Conservation (phyloP, 2,888 invertebrate species). For the Laspeyria flexula region DNA sequence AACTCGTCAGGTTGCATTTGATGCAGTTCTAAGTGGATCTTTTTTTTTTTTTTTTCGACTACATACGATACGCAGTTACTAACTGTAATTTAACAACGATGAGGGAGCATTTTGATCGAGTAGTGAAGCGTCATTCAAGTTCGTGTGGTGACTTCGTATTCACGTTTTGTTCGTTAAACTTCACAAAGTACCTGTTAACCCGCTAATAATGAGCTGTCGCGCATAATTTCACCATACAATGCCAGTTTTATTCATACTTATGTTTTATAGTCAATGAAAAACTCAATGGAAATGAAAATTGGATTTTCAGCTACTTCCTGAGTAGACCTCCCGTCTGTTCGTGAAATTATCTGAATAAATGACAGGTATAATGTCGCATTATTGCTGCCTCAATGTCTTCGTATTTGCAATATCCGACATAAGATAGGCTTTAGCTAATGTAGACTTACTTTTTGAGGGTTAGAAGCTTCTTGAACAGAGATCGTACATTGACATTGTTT, state of each 20-base stretch:
- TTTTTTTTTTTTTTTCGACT: no score
- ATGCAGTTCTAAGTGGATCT: no score
- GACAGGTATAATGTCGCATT: slow-evolving; percentile 31
- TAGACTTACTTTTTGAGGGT: slow-evolving; percentile 4
- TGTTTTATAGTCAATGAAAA: background rate
- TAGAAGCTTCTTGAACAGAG: no score
- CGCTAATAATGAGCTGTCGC: background rate
- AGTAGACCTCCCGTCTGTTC: slow-evolving; percentile 13
- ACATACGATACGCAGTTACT: slow-evolving; percentile 12
- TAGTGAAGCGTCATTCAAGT: slow-evolving; percentile 29
- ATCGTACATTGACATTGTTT: no score
- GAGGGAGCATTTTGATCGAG: slow-evolving; percentile 34
- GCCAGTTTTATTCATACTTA: background rate
- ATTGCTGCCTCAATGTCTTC: slow-evolving; percentile 24
- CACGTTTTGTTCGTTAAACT: slow-evolving; percentile 20
- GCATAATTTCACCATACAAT: background rate
- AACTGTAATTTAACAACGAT: slow-evolving; percentile 36
- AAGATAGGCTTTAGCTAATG: slow-evolving; percentile 16
- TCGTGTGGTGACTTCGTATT: slow-evolving; percentile 27
- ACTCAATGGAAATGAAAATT: slow-evolving; percentile 23
- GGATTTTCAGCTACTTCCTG: slow-evolving; percentile 18
- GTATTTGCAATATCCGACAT: slow-evolving; percentile 35
- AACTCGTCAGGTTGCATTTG: no score
- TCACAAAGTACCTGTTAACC: slow-evolving; percentile 1
- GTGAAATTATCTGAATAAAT: slow-evolving; percentile 28